These are phyloP conservation scores for Anguilla marmorata DNA, from an alignment of 2,797 vertebrate species.

Conservation along the genomic window DNA sequence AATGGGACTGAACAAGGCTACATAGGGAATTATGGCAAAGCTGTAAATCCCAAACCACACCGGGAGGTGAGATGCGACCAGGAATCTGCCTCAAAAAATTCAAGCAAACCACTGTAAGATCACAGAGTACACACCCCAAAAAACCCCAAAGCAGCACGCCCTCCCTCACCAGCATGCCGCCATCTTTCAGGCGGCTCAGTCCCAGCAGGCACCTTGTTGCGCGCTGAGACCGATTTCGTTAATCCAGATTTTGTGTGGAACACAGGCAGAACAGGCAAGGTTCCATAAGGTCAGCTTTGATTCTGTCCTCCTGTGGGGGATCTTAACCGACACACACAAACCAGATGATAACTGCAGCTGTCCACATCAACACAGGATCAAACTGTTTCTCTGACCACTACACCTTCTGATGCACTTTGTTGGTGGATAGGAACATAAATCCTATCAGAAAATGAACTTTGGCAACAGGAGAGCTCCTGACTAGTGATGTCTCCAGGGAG, in stretches of 20 bases:
- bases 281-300: background rate
- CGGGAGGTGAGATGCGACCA: background rate
- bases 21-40: background rate
- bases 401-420: background rate
- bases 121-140: background rate
- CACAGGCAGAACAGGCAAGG: background rate
- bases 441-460: background rate
- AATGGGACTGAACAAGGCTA: background rate
- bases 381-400: background rate
- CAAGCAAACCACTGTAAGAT: background rate
- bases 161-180: background rate
- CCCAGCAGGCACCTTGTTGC: background rate
- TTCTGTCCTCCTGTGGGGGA: background rate
- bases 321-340: background rate
- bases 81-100: background rate
- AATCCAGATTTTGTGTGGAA: background rate
- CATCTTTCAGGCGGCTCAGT: background rate
- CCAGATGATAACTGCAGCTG: background rate
- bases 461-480: background rate
- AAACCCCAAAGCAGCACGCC: background rate
- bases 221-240: background rate
- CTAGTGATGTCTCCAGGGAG: background rate
- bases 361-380: background rate
- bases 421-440: background rate
- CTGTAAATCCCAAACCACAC: background rate